Evolutionary conservation across 2,888 invertebrate species (phyloP), one percentile per base, ranked within the genome.

Genomic region (Stenchaetothrips biformis): DNA sequence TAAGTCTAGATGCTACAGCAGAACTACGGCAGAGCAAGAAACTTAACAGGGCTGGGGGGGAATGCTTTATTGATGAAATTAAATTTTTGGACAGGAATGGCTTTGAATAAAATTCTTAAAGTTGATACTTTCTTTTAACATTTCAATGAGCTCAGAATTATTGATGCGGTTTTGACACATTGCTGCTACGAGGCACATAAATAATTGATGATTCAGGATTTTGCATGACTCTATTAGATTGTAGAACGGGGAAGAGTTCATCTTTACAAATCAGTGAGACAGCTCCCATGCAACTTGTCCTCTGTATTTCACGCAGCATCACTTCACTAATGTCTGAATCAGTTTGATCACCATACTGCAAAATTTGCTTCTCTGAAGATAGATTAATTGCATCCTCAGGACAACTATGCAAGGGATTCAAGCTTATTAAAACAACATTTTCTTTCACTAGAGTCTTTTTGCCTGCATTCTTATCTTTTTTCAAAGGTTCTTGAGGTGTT

Each of bases 261-360:
- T 74, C 67, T 74, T 21, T 74, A 11, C 67, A 74, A 11, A 74
- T 74, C 0, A 25, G 9, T 21, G 7, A 11, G 11, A 25, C 25
- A 21, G 67, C 21, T 25, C 67, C n/a, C 7, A 9, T 8, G 9
- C 67, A 74, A 21, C 25, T 25, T 25, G 67, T 8, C 67, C 67
- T 74, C 25, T 25, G 21, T 0, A 74, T 74, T 74, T 74, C 67
- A 74, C 67, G 67, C 25, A 74, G 11, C 67, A 74, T 74, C 8
- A 74, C 67, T 74, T 74, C 67, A 8, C 25, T 25, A 74, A 74
- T 74, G 25, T 74, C 67, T 7, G 25, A 74, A 74, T 74, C 67
- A 74, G 67, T 74, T 74, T 74, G 67, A 25, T 25, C 25, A 25
- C 67, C 67, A 74, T 74, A 74, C 21, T 74, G 67, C 25, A 74